Evolutionary conservation across 2,797 vertebrate genomes (phyloP).

Genomic region (Dallia pectoralis): DNA sequence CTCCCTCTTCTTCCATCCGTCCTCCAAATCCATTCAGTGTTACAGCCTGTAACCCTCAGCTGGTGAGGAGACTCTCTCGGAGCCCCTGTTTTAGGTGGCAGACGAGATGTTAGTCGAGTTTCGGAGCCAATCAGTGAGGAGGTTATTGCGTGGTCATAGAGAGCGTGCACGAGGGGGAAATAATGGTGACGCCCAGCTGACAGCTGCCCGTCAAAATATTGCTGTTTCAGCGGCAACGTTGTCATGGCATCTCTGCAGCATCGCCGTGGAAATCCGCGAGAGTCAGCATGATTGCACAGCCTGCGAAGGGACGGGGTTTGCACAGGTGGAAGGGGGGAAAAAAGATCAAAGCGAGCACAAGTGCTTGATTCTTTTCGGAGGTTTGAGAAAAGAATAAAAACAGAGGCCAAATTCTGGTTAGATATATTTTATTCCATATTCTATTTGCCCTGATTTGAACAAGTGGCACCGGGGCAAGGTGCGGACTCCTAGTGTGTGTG

Average conservation of each 20-base stretch:
- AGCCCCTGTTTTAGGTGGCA: slow-evolving; percentile 26
- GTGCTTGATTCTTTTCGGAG: slow-evolving; percentile 78
- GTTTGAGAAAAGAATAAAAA: slow-evolving; percentile 39
- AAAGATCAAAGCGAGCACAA: slow-evolving; percentile 88
- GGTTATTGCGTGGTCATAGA: slow-evolving; percentile 34
- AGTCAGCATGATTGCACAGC: slow-evolving; percentile 22
- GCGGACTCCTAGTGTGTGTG: slow-evolving; percentile 73
- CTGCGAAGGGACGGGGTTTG: slow-evolving; percentile 19
- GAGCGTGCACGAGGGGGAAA: slow-evolving; percentile 19
- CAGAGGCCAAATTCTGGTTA: slow-evolving; percentile 73
- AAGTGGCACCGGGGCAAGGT: slow-evolving; percentile 3
- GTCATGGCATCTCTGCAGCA: too few species aligned
- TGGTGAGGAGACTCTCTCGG: not conserved
- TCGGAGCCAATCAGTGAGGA: slow-evolving; percentile 58
- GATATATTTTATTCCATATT: slow-evolving; percentile 63
- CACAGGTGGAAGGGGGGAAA: slow-evolving; percentile 28
- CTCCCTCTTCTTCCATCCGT: not conserved
- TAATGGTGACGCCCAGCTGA: slow-evolving; percentile 28
- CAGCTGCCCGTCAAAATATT: slow-evolving; percentile 14
- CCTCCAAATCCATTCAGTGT: not conserved
- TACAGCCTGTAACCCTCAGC: not conserved
- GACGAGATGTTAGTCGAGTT: slow-evolving; percentile 40
- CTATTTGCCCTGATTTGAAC: slow-evolving; percentile 63
- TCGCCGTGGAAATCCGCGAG: slow-evolving; percentile 4
- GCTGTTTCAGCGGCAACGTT: slow-evolving; percentile 25